Conservation (phyloP, 2,113 vertebrate genomes). For the Nicator chloris region DNA sequence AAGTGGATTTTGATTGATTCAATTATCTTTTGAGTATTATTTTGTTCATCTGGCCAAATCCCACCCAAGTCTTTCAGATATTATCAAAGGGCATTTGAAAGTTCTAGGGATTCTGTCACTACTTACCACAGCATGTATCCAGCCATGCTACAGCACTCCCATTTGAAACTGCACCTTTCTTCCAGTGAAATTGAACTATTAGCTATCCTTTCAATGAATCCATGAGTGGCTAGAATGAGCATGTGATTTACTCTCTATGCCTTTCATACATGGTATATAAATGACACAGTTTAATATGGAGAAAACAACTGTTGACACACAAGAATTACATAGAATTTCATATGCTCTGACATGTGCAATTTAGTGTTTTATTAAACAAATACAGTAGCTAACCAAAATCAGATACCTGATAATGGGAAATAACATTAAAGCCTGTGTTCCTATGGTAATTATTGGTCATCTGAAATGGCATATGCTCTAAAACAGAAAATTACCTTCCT, state of each 20-base stretch:
- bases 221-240: not conserved
- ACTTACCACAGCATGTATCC: not conserved
- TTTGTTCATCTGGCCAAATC: not conserved
- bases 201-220: not conserved
- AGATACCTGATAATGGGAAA: conserved; percentile 63
- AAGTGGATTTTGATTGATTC: not conserved
- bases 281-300: not conserved
- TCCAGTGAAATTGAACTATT: not conserved
- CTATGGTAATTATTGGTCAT: conserved; percentile 59
- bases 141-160: not conserved
- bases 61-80: not conserved
- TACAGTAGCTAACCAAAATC: conserved; percentile 63
- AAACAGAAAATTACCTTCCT: conserved; percentile 55
- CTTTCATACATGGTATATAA: not conserved
- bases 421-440: conserved; percentile 64
- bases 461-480: conserved; percentile 57
- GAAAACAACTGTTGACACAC: not conserved
- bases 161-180: not conserved
- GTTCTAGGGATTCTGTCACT: not conserved
- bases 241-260: not conserved
- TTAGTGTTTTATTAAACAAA: conserved; percentile 77
- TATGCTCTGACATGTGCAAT: conserved; percentile 42
- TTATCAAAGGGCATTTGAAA: not conserved
- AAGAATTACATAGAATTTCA: conserved; percentile 50
- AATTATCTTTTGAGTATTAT: not conserved